Evolutionary conservation across 2,888 invertebrate genomes (phyloP), one percentile per base, ranked within the genome.

Genomic region (Nemurella pictetii): DNA sequence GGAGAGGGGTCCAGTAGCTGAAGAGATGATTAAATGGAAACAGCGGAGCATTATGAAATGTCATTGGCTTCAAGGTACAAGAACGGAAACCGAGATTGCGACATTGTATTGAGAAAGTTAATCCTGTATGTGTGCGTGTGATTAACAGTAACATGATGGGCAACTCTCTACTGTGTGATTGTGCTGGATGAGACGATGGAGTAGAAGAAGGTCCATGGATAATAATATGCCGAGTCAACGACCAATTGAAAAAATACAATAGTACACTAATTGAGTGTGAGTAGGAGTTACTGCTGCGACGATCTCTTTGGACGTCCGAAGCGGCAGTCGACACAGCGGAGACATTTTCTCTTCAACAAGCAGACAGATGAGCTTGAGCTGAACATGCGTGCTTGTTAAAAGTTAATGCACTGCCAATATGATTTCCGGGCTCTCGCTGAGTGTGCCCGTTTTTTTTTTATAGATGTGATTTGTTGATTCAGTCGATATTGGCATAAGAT

Each of bases 31-130:
- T 78, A 28, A 30, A 78, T 29, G 28, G 28, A 28, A 5, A 78
- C 30, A 55, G 55, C 5, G n/a, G 78, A 30, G 28, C 78, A n/a
- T 78, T 78, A 29, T 78, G 78, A 30, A 78, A 78, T 78, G 78
- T 78, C 78, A 78, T 78, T 55, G 55, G 15, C 30, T n/a, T 12
- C 78, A 4, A 29, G n/a, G 30, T 78, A 78, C 30, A 78, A 30
- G 30, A 75, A 78, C 78, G 78, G 78, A 78, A 78, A 78, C 78
- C 30, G 78, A 28, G 28, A 30, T 78, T 78, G 78, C 78, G 78
- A 78, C 78, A 78, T 30, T 30, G 28, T 29, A 30, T 78, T 30
- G 78, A 78, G 78, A 78, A 78, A 78, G 78, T 30, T 78, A 9
- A 30, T 28, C 15, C 73, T 73, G 73, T 7, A 73, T 73, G 32